These are phyloP conservation scores for Dallia pectoralis DNA, from an alignment of 2,797 vertebrate species.

Conservation along the genomic window DNA sequence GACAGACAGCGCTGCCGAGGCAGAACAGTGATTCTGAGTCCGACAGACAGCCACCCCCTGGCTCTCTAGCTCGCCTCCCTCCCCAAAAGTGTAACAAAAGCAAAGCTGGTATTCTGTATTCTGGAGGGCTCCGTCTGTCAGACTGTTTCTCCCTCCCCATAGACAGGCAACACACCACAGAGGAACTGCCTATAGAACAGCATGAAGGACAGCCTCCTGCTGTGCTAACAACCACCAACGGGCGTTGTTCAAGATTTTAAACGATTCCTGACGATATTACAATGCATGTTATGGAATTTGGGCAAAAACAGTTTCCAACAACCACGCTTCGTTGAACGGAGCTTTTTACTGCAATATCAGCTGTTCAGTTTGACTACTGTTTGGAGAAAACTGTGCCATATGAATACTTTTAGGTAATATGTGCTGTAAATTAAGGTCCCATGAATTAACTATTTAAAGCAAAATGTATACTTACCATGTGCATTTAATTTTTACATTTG, in stretches of 20 bases:
- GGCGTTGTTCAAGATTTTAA: neutral
- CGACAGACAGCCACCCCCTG: slow-evolving; percentile 45
- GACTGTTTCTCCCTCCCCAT: slow-evolving; percentile 28
- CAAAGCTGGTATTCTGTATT: slow-evolving; percentile 46
- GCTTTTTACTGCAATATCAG: neutral
- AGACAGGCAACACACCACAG: slow-evolving; percentile 5
- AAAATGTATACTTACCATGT: no score
- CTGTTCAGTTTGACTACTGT: neutral
- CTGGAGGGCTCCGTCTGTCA: slow-evolving; percentile 43
- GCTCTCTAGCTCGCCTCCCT: slow-evolving; percentile 25
- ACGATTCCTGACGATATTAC: neutral
- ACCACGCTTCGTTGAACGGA: neutral
- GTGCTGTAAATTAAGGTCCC: no score
- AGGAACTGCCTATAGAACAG: neutral
- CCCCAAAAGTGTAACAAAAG: slow-evolving; percentile 55
- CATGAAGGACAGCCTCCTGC: neutral
- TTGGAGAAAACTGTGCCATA: neutral
- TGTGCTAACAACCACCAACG: neutral
- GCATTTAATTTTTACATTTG: no score
- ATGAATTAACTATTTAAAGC: no score
- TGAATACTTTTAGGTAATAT: neutral
- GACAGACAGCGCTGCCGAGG: slow-evolving; percentile 42
- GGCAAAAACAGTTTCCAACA: neutral
- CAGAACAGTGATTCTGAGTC: slow-evolving; percentile 39
- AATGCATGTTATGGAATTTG: neutral